Evolutionary conservation across 2,888 invertebrate species (phyloP).

Genomic region (Neria commutata): DNA sequence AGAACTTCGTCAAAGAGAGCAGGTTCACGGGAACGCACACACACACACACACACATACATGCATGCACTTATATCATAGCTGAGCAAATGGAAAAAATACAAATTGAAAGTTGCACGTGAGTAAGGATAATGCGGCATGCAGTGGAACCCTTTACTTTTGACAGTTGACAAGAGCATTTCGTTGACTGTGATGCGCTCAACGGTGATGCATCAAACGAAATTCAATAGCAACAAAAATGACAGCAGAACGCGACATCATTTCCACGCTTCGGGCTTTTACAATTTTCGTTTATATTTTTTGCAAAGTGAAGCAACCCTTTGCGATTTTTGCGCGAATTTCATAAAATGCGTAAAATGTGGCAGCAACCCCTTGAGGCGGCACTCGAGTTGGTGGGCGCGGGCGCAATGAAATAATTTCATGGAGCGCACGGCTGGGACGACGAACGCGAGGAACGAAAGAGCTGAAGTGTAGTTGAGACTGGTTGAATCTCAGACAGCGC

Average conservation of each 20-base stretch:
- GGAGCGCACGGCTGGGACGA: constrained; percentile 20
- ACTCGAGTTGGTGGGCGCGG: constrained; percentile 4
- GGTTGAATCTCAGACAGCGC: background rate
- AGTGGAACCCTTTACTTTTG: constrained; percentile 19
- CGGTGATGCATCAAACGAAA: constrained; percentile 46
- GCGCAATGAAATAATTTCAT: constrained; percentile 13
- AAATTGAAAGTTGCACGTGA: background rate
- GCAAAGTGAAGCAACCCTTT: background rate
- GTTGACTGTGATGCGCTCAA: constrained; percentile 7
- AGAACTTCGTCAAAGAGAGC: background rate
- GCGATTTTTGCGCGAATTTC: constrained; percentile 8
- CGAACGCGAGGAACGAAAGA: constrained; percentile 47
- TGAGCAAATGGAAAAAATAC: background rate
- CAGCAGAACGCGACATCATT: constrained; percentile 10
- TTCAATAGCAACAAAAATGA: constrained; percentile 24
- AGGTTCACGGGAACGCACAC: background rate
- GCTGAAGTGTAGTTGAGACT: constrained; percentile 14
- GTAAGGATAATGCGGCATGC: constrained; percentile 3
- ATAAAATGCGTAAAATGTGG: constrained; percentile 32
- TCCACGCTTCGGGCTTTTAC: background rate
- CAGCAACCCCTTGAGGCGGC: constrained; percentile 44
- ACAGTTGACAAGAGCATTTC: constrained; percentile 5
- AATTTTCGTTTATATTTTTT: background rate
- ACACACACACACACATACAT: no score
- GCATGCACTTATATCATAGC: no score